Base-by-base conservation (phyloP, 2,797 vertebrate genomes). In the Myoxocephalus aenaeus region DNA sequence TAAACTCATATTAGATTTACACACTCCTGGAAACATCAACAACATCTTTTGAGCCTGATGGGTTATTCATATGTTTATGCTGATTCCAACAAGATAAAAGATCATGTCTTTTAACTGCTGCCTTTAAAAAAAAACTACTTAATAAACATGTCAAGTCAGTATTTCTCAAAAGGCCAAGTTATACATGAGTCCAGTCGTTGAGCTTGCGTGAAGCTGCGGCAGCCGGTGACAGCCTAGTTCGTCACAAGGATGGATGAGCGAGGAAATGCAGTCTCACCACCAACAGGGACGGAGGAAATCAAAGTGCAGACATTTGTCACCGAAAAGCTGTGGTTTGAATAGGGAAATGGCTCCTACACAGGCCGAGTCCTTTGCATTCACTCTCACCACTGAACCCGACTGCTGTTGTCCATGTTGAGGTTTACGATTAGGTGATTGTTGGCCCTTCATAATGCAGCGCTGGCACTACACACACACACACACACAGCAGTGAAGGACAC, bases 211-310 rank as follows among this genome's bases (percentile, higher is more conserved):
- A 84, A 86, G 87, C 81, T 1, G 58, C 27, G 5, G 75, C n/a
- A 32, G 76, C 29, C 70, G 1, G 7, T 87, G 90, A 92, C 90
- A 91, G 84, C 77, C 58, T 7, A 86, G 80, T 93, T 91, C 78
- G 89, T 93, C 90, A 92, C 63, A 4, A 38, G 79, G 91, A 92
- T 87, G 68, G 79, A 94, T 92, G 91, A 72, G 87, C 18, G 8
- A 51, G 78, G 86, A 65, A 59, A 86, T 82, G 20, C 81, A 71
- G 78, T 79, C 83, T 77, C 83, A 72, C 79, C 48, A 79, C 61
- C 80, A 82, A 81, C 63, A 75, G 82, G 67, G 63, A 15, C 65
- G 70, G 76, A 73, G 70, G 72, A 83, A 85, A 69, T 80, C 82
- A 66, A 78, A 84, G 73, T 58, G 1, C 18, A 10, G 73, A 27